phyloP scores from a whole-genome alignment of 2,888 invertebrate species.

The Pinctada fucata region DNA sequence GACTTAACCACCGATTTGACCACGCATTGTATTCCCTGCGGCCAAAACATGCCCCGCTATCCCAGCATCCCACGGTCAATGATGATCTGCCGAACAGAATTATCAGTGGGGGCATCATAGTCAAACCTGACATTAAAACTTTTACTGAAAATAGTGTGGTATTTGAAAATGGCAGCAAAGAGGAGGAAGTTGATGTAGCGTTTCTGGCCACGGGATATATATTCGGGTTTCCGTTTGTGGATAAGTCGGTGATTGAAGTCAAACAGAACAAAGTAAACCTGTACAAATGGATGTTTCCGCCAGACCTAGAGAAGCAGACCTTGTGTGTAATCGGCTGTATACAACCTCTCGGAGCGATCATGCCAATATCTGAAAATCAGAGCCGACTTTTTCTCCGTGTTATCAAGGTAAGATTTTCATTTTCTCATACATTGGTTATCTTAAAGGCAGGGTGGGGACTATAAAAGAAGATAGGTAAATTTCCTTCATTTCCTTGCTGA shows the following conservation, averaged over 20 bases:
- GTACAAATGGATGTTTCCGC: slow-evolving; percentile 77
- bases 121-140: slow-evolving; percentile 69
- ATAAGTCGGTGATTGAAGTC: slow-evolving; percentile 66
- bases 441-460: too few species aligned
- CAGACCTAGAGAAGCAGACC: slow-evolving; percentile 69
- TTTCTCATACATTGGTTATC: too few species aligned
- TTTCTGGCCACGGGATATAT: slow-evolving; percentile 76
- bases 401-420: slow-evolving; percentile 63
- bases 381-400: slow-evolving; percentile 76
- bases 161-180: slow-evolving; percentile 62
- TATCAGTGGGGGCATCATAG: slow-evolving; percentile 72
- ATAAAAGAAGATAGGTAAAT: too few species aligned
- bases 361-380: slow-evolving; percentile 78
- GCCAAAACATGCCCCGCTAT: slow-evolving; percentile 68
- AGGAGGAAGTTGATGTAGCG: slow-evolving; percentile 72
- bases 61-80: slow-evolving; percentile 74
- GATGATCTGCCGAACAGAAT: slow-evolving; percentile 76
- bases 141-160: slow-evolving; percentile 67
- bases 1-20: slow-evolving; percentile 71
- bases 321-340: slow-evolving; percentile 78
- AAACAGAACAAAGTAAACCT: slow-evolving; percentile 71
- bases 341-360: slow-evolving; percentile 78
- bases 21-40: slow-evolving; percentile 76
- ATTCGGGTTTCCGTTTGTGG: slow-evolving; percentile 77
- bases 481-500: too few species aligned